phyloP scores from a whole-genome alignment of 1,140 invertebrate genomes.

The Drosophila setifemur region DNA sequence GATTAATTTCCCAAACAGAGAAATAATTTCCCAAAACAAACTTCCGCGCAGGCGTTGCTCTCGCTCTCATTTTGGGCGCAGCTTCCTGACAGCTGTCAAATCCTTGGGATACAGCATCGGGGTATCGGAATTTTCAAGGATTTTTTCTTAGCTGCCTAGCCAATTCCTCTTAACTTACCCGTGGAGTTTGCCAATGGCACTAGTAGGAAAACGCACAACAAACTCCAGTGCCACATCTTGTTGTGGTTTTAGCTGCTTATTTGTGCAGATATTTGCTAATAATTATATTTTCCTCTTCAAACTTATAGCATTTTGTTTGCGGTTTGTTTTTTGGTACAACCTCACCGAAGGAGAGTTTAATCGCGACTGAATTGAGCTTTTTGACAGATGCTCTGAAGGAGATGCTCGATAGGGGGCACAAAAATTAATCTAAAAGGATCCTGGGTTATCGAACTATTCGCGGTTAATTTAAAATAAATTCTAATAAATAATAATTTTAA shows the following conservation, averaged over 20 bases:
- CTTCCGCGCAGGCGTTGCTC: conserved; percentile 43
- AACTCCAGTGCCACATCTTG: conserved; percentile 58
- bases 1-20: conserved; percentile 39
- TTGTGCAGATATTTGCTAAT: background rate
- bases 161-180: conserved; percentile 50
- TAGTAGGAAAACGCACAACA: conserved; percentile 53
- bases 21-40: conserved; percentile 62
- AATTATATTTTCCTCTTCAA: background rate
- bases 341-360: conserved; percentile 23
- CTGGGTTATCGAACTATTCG: background rate
- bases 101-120: conserved; percentile 55
- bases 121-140: conserved; percentile 64
- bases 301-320: conserved; percentile 32
- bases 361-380: conserved; percentile 37
- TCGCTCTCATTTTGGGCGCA: conserved; percentile 35
- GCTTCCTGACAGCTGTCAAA: conserved; percentile 40
- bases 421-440: background rate
- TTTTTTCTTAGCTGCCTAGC: background rate
- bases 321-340: conserved; percentile 13
- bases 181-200: conserved; percentile 63
- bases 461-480: background rate
- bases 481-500: background rate
- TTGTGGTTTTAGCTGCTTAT: conserved; percentile 1
- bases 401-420: conserved; percentile 4
- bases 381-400: background rate